phyloP scores from a whole-genome alignment of 2,113 vertebrate genomes.

The Perccottus glenii region DNA sequence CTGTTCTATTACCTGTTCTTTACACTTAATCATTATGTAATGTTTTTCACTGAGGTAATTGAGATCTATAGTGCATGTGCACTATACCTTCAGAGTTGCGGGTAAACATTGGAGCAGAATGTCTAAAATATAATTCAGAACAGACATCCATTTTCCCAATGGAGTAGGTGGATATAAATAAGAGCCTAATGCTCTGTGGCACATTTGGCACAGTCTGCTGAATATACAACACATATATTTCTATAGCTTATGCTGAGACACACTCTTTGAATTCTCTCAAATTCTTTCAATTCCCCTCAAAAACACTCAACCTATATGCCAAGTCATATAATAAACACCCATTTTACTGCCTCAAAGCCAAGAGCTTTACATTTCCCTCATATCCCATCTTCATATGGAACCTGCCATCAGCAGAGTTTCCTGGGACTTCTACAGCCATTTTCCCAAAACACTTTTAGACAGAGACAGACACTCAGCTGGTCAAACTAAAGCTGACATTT shows the following conservation, averaged over 20 bases:
- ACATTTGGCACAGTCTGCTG: constrained; percentile 44
- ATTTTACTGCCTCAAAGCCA: constrained; percentile 39
- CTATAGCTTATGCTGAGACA: constrained; percentile 28
- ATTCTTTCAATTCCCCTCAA: too few relatives aligned
- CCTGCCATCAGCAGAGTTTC: constrained; percentile 54
- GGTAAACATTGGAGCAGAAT: constrained; percentile 40
- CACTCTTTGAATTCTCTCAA: constrained; percentile 41
- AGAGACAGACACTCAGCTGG: constrained; percentile 39
- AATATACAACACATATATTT: constrained; percentile 34
- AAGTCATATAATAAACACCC: constrained; percentile 58
- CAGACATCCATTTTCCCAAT: constrained; percentile 24
- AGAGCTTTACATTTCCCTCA: constrained; percentile 33
- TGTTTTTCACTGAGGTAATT: constrained; percentile 43
- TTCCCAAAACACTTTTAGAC: constrained; percentile 51
- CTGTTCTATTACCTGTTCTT: constrained; percentile 22
- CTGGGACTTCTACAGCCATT: constrained; percentile 54
- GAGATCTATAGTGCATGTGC: constrained; percentile 7
- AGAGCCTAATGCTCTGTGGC: constrained; percentile 48
- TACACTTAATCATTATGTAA: constrained; percentile 26
- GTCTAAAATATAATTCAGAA: constrained; percentile 42
- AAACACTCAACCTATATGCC: constrained; percentile 26
- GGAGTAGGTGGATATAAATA: constrained; percentile 50
- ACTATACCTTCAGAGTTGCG: constrained; percentile 10
- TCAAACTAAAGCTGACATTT: constrained; percentile 33
- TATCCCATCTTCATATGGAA: constrained; percentile 42